Conservation (phyloP, 2,113 vertebrate species). For the Rattus norvegicus region GRCr8 NC_086026.1:113410001-113410500, state of each 20-base stretch:
- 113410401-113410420: slow-evolving; percentile 55
- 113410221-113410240: slow-evolving; percentile 68
- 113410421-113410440: slow-evolving; percentile 37
- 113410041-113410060: background rate
- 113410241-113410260: slow-evolving; percentile 44
- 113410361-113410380: slow-evolving; percentile 12
- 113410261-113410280: slow-evolving; percentile 58
- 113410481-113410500: slow-evolving; percentile 54
- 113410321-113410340: slow-evolving; percentile 50
- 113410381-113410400: slow-evolving; percentile 54
- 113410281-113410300: slow-evolving; percentile 27
- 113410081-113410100: background rate
- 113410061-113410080: background rate
- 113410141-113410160: background rate
- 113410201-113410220: slow-evolving; percentile 53
- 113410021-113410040: background rate
- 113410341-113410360: slow-evolving; percentile 55
- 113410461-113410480: slow-evolving; percentile 33
- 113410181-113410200: slow-evolving; percentile 13
- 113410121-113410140: slow-evolving; percentile 59
- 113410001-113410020: background rate
- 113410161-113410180: slow-evolving; percentile 50
- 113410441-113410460: background rate
- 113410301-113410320: slow-evolving; percentile 48
- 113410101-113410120: slow-evolving; percentile 46